phyloP scores from a whole-genome alignment of 2,797 vertebrate genomes.

The Sebastes trivittatus region DNA sequence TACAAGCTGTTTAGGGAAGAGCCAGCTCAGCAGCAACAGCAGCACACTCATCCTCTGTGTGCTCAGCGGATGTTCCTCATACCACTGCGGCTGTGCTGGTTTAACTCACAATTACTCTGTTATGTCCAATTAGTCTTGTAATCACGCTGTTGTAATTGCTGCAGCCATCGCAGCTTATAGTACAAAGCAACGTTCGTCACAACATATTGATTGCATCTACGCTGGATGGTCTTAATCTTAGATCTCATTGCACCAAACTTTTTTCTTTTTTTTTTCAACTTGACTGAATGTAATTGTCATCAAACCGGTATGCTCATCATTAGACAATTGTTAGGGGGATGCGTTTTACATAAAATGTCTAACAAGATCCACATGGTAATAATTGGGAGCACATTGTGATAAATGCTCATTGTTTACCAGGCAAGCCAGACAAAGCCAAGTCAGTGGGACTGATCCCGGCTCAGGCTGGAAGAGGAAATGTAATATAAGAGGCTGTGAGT shows the following conservation, averaged over 20 bases:
- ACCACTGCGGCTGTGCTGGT: slow-evolving; percentile 51
- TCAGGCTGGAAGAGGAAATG: slow-evolving; percentile 21
- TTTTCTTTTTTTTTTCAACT: slow-evolving; percentile 18
- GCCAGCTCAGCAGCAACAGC: slow-evolving; percentile 45
- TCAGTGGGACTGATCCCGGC: slow-evolving; percentile 18
- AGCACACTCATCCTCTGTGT: slow-evolving; percentile 27
- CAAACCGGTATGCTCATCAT: slow-evolving; percentile 49
- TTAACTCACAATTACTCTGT: slow-evolving; percentile 73
- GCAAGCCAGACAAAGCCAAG: slow-evolving; percentile 7
- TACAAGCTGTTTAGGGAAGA: slow-evolving; percentile 47
- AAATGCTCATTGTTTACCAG: slow-evolving; percentile 44
- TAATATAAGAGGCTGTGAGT: background rate
- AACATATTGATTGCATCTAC: slow-evolving; percentile 75
- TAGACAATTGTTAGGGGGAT: slow-evolving; percentile 44
- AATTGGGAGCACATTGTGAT: slow-evolving; percentile 58
- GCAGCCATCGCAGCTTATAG: slow-evolving; percentile 64
- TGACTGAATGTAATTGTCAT: slow-evolving; percentile 52
- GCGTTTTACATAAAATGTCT: slow-evolving; percentile 39
- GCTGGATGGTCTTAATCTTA: slow-evolving; percentile 60
- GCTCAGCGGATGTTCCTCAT: slow-evolving; percentile 65
- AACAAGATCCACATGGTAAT: slow-evolving; percentile 57
- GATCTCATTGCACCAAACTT: slow-evolving; percentile 55
- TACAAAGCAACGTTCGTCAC: slow-evolving; percentile 66
- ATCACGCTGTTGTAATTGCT: slow-evolving; percentile 73
- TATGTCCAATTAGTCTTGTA: slow-evolving; percentile 80